Conservation (phyloP, 2,888 invertebrate genomes). For the Sphecodes monilicornis region DNA sequence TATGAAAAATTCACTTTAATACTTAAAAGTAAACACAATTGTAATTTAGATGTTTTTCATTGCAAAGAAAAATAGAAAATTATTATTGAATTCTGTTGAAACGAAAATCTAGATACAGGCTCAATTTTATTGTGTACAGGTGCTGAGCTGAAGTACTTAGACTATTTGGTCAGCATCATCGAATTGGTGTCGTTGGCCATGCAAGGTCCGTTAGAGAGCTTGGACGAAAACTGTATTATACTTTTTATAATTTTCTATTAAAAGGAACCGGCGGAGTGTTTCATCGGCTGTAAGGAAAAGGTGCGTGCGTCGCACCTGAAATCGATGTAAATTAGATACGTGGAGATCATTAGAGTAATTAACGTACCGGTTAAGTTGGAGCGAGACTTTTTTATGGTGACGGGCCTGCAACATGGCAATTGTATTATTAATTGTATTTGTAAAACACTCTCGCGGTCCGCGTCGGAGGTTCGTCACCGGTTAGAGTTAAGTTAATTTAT, state of each 20-base stretch:
- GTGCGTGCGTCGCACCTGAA: neutral
- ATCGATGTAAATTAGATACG: slow-evolving; percentile 34
- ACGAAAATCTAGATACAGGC: too few relatives aligned
- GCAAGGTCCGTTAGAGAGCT: slow-evolving; percentile 37
- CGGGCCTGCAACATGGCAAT: slow-evolving; percentile 64
- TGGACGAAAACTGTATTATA: slow-evolving; percentile 70
- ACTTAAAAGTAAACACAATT: too few relatives aligned
- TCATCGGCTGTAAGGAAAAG: slow-evolving; percentile 25
- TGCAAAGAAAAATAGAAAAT: too few relatives aligned
- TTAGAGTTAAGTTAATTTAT: slow-evolving; percentile 79
- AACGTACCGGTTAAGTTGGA: slow-evolving; percentile 46
- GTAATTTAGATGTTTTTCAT: too few relatives aligned
- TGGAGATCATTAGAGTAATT: slow-evolving; percentile 34
- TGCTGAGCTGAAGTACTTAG: too few relatives aligned
- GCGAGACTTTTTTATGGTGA: slow-evolving; percentile 51
- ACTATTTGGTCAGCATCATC: neutral
- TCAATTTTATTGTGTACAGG: too few relatives aligned
- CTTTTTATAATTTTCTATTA: slow-evolving; percentile 74
- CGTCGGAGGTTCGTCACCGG: slow-evolving; percentile 65
- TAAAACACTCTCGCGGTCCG: slow-evolving; percentile 39
- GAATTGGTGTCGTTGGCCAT: neutral
- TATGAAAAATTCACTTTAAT: too few relatives aligned
- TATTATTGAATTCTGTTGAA: too few relatives aligned
- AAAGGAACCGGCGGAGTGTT: slow-evolving; percentile 30
- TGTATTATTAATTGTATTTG: slow-evolving; percentile 62